Percentiles rank a stretch among this genome's conserved stretches.
Evolutionary conservation across 2,113 vertebrate genomes (phyloP).

Genomic region (Ifrita kowaldi): DNA sequence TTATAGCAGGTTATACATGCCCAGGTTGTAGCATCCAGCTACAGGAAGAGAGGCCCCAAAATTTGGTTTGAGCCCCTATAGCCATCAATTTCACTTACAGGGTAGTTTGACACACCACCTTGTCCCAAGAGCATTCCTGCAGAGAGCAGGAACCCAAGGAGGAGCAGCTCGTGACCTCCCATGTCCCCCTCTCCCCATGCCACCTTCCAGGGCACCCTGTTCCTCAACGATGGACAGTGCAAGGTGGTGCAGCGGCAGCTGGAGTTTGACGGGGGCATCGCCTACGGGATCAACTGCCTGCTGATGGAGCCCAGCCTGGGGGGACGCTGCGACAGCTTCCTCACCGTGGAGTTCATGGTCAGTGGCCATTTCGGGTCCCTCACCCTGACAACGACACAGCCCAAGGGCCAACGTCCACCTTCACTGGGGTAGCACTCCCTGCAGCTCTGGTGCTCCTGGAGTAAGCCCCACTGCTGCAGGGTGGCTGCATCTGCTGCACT

Average conservation of each 20-base stretch:
- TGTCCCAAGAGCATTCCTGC: background rate
- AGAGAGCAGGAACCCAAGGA: background rate
- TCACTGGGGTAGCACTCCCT: fast-evolving
- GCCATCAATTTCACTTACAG: background rate
- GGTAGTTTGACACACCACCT: background rate
- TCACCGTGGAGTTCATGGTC: conserved; percentile 72
- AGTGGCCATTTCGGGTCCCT: background rate
- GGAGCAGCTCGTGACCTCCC: background rate
- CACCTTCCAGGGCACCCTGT: conserved; percentile 80
- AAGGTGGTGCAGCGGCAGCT: conserved; percentile 83
- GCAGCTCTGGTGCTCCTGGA: background rate
- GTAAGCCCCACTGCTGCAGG: background rate
- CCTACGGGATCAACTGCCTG: conserved; percentile 89
- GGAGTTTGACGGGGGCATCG: conserved; percentile 79
- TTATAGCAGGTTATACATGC: too few relatives aligned
- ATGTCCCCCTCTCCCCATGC: background rate
- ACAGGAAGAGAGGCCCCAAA: background rate
- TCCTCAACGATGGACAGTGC: conserved; percentile 79
- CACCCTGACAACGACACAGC: too few relatives aligned
- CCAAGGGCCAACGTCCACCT: background rate
- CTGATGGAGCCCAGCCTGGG: conserved; percentile 85
- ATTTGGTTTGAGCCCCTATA: background rate
- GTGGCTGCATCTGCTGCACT: fast-evolving
- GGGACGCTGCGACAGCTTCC: conserved; percentile 83
- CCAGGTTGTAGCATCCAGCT: background rate